A percentile compares a stretch with the other conserved stretches of the same genome.
Evolutionary conservation across 1,140 invertebrate species (phyloP).

Genomic region (Drosophila miranda): DNA sequence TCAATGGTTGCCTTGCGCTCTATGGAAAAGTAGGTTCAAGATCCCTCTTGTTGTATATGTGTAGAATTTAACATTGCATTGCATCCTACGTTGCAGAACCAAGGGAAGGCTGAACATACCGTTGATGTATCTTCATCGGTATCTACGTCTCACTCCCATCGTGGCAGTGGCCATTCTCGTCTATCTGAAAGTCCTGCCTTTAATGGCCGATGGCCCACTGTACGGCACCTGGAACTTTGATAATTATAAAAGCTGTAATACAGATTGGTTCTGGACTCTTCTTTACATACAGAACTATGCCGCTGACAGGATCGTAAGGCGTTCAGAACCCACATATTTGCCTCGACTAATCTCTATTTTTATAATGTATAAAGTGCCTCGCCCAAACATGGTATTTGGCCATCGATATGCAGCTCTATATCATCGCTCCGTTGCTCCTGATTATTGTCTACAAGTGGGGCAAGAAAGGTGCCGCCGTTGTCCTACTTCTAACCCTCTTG

Average conservation of each 20-base stretch:
- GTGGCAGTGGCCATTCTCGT: conserved; percentile 45
- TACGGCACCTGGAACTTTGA: conserved; percentile 66
- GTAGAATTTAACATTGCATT: neutral
- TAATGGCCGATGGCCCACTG: conserved; percentile 54
- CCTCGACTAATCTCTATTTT: neutral
- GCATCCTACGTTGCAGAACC: conserved; percentile 18
- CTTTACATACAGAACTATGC: conserved; percentile 67
- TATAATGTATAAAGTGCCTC: conserved; percentile 87
- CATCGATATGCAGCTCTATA: conserved; percentile 92
- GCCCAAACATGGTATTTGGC: conserved; percentile 94
- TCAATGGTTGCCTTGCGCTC: conserved; percentile 85
- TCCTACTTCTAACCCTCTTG: conserved; percentile 35
- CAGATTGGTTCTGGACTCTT: conserved; percentile 57
- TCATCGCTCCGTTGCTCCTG: conserved; percentile 89
- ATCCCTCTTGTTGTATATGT: neutral
- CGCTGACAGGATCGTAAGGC: conserved; percentile 32
- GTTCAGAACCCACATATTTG: neutral
- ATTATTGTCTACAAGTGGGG: conserved; percentile 86
- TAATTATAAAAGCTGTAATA: conserved; percentile 29
- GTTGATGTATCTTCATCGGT: conserved; percentile 69
- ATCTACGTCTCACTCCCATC: conserved; percentile 64
- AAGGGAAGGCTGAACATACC: conserved; percentile 65
- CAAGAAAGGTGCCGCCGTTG: conserved; percentile 44
- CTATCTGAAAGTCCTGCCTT: conserved; percentile 48
- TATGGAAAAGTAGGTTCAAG: conserved; percentile 85